Conservation (phyloP, 2,888 invertebrate genomes). For the Arenicola marina region DNA sequence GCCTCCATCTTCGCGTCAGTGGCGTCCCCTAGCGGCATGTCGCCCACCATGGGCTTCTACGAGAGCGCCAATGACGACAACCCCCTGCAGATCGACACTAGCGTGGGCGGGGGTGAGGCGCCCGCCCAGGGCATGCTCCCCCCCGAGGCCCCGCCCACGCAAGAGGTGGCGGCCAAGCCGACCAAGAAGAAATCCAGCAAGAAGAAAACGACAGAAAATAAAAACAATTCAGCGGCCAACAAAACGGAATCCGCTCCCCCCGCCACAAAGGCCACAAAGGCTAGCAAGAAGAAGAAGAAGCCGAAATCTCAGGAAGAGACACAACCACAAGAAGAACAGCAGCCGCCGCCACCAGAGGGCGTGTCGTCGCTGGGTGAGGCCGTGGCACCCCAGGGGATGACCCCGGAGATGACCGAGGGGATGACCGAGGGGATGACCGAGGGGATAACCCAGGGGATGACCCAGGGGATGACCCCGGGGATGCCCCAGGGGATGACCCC, state of each 20-base stretch:
- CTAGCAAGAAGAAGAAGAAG: not conserved
- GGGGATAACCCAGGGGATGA: no score
- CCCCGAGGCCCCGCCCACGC: not conserved
- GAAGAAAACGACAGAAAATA: slow-evolving; percentile 7
- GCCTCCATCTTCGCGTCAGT: slow-evolving; percentile 59
- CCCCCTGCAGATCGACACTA: slow-evolving; percentile 36
- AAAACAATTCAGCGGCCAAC: no score
- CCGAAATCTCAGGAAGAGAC: not conserved
- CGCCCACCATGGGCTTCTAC: slow-evolving; percentile 42
- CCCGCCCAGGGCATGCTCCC: not conserved
- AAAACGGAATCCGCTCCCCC: no score
- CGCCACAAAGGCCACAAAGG: no score
- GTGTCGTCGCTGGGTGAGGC: no score
- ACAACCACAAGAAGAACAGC: no score
- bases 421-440: no score
- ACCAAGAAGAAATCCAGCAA: slow-evolving; percentile 13
- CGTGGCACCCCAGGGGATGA: no score
- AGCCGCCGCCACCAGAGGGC: no score
- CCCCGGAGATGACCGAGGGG: no score
- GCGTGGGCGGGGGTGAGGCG: slow-evolving; percentile 42
- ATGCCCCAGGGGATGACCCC: no score
- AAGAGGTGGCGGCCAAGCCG: not conserved
- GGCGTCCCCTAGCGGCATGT: slow-evolving; percentile 14
- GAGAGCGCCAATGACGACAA: slow-evolving; percentile 44
- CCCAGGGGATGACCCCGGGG: no score